phyloP scores from a whole-genome alignment of 2,888 invertebrate genomes.

The Nasonovia ribisnigri region DNA sequence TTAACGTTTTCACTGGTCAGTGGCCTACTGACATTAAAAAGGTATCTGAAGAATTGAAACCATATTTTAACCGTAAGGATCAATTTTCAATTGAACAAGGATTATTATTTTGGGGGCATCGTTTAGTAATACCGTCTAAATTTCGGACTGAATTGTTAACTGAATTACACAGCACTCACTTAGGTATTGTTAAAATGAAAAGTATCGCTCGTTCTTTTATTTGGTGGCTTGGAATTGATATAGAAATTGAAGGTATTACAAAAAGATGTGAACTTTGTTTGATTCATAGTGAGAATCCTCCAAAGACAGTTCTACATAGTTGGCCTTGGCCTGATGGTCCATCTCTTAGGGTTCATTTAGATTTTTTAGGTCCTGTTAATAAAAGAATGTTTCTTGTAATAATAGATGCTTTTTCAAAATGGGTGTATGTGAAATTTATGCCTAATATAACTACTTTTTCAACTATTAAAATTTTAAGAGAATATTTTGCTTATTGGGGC shows the following conservation, averaged over 20 bases:
- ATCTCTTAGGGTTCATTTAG: background rate
- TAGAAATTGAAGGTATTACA: conserved; percentile 61
- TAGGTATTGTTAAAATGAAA: conserved; percentile 67
- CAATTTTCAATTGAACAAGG: background rate
- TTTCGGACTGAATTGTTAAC: no score
- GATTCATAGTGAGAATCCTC: conserved; percentile 6
- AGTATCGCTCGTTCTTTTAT: conserved; percentile 57
- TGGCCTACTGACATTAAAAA: background rate
- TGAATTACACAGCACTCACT: no score
- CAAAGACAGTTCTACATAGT: background rate
- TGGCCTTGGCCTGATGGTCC: background rate
- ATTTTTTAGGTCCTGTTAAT: conserved; percentile 19
- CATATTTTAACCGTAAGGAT: conserved; percentile 9
- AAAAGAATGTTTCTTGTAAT: background rate
- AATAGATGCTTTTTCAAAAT: conserved; percentile 3
- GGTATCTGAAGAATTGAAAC: background rate
- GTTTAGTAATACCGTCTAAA: no score
- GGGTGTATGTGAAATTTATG: background rate
- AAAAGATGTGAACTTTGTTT: conserved; percentile 11
- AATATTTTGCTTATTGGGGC: background rate
- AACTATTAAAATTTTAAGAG: background rate
- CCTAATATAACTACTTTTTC: background rate
- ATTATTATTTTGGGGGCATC: conserved; percentile 48
- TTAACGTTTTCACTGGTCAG: background rate
- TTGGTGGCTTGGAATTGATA: conserved; percentile 65